Evolutionary conservation across 2,113 vertebrate species (phyloP).

Genomic region (Paramisgurnus dabryanus): DNA sequence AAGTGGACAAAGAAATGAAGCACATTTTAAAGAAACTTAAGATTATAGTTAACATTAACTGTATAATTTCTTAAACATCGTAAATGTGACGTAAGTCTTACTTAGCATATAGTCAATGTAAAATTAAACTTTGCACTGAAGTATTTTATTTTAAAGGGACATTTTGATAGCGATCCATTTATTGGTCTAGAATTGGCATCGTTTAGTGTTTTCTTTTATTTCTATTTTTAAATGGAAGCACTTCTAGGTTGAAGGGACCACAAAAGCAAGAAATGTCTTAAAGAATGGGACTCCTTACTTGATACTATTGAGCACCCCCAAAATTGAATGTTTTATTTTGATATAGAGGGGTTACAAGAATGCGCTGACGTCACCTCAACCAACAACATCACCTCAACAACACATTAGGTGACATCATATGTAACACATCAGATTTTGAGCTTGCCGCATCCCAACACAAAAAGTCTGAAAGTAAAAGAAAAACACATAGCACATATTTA

Average conservation of each 20-base stretch:
- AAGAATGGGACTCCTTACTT: neutral
- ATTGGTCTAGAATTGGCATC: neutral
- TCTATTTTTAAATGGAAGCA: conserved; percentile 19
- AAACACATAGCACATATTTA: neutral
- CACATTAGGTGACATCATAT: conserved; percentile 15
- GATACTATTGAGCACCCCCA: neutral
- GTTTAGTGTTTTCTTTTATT: neutral
- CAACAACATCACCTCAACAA: conserved; percentile 6
- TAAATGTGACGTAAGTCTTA: neutral
- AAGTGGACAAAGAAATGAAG: neutral
- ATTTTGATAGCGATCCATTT: neutral
- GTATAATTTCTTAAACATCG: neutral
- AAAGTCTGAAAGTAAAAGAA: too few relatives aligned
- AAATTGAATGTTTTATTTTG: neutral
- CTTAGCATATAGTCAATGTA: neutral
- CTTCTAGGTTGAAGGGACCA: conserved; percentile 47
- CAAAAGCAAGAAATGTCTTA: neutral
- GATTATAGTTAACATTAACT: neutral
- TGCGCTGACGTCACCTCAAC: neutral
- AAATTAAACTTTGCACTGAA: neutral
- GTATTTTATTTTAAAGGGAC: neutral
- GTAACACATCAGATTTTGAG: neutral
- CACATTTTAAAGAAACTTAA: neutral
- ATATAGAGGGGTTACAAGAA: neutral
- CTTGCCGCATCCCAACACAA: neutral